Evolutionary conservation across 2,888 invertebrate genomes (phyloP).

Genomic region (Brenthis daphne): DNA sequence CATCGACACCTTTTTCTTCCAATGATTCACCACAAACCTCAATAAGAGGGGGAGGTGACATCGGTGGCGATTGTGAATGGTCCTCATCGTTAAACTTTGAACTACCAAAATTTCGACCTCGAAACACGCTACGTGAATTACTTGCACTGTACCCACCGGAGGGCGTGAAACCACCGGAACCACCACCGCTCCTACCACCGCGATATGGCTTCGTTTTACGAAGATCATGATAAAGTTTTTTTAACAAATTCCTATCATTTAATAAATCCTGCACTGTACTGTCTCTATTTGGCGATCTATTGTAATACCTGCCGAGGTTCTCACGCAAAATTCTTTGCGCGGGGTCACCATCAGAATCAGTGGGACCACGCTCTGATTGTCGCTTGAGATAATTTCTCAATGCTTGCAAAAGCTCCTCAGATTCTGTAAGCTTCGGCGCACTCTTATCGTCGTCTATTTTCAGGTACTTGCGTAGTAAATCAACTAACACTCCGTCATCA

Average conservation of each 20-base stretch:
- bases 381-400: slow-evolving; percentile 82
- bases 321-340: slow-evolving; percentile 83
- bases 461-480: slow-evolving; percentile 86
- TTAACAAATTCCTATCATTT: slow-evolving; percentile 87
- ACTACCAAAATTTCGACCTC: slow-evolving; percentile 54
- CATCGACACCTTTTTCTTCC: slow-evolving; percentile 77
- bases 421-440: slow-evolving; percentile 73
- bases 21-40: slow-evolving; percentile 85
- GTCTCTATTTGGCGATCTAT: slow-evolving; percentile 84
- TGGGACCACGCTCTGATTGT: slow-evolving; percentile 62
- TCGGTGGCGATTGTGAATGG: slow-evolving; percentile 64
- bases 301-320: slow-evolving; percentile 86
- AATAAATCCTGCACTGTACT: slow-evolving; percentile 87
- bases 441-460: slow-evolving; percentile 81
- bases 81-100: slow-evolving; percentile 57
- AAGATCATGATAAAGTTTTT: slow-evolving; percentile 87
- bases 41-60: slow-evolving; percentile 86
- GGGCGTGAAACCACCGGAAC: slow-evolving; percentile 57
- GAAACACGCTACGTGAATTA: slow-evolving; percentile 61
- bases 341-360: slow-evolving; percentile 61
- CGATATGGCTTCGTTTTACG: slow-evolving; percentile 84
- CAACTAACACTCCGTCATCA: slow-evolving; percentile 83
- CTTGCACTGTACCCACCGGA: slow-evolving; percentile 63
- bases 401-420: slow-evolving; percentile 85
- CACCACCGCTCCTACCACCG: slow-evolving; percentile 57